phyloP scores from a whole-genome alignment of 1,140 invertebrate species.

The Eubasilissa regina region DNA sequence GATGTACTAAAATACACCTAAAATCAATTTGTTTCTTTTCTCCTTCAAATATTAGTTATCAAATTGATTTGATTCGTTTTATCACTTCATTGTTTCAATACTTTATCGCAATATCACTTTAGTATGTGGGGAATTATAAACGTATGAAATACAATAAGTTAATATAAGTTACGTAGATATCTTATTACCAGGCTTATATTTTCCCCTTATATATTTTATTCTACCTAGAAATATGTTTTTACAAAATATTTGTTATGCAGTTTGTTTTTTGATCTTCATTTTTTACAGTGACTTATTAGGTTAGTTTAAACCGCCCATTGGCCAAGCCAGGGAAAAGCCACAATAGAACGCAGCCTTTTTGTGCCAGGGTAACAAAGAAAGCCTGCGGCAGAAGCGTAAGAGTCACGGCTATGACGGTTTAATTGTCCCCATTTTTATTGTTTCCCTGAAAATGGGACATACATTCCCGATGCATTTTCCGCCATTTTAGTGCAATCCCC shows the following conservation, averaged over 20 bases:
- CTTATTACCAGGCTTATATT: too few species aligned
- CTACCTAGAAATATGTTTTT: too few species aligned
- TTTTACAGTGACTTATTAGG: not conserved
- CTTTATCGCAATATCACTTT: too few species aligned
- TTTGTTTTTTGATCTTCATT: not conserved
- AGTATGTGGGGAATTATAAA: too few species aligned
- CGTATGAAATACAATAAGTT: too few species aligned
- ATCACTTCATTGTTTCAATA: too few species aligned
- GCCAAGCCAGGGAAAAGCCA: constrained; percentile 20
- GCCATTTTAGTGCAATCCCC: constrained; percentile 50
- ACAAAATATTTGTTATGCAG: not conserved
- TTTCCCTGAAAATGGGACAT: constrained; percentile 56
- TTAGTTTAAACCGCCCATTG: not conserved
- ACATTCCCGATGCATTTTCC: constrained; percentile 56
- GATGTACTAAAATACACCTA: too few species aligned
- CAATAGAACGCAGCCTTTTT: constrained; percentile 37
- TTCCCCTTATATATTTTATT: too few species aligned
- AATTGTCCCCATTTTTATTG: constrained; percentile 59
- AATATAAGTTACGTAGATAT: too few species aligned
- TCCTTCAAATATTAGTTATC: too few species aligned
- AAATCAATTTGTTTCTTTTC: too few species aligned
- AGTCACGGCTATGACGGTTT: constrained; percentile 48
- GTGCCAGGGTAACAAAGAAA: constrained; percentile 49
- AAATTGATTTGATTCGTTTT: too few species aligned
- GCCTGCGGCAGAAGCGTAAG: constrained; percentile 16